phyloP scores from a whole-genome alignment of 1,140 invertebrate species.

The Pinna nobilis region DNA sequence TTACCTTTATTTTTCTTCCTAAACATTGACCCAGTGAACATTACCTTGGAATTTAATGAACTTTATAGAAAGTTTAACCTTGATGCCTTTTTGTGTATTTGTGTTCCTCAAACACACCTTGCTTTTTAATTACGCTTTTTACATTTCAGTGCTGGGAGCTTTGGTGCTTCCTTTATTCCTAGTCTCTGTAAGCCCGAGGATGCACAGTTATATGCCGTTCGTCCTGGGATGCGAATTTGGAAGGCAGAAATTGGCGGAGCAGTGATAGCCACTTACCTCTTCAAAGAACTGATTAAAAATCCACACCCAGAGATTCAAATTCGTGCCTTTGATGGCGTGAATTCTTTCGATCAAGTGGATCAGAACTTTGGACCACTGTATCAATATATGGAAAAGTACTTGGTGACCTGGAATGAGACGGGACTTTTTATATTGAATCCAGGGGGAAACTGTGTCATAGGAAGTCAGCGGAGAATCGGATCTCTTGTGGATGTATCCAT shows the following conservation, averaged over 20 bases:
- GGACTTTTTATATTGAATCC: slow-evolving; percentile 86
- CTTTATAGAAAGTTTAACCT: too few relatives aligned
- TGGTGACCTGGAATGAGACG: slow-evolving; percentile 85
- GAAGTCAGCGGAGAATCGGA: slow-evolving; percentile 73
- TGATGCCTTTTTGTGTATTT: too few relatives aligned
- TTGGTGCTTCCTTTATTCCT: slow-evolving; percentile 72
- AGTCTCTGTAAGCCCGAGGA: slow-evolving; percentile 64
- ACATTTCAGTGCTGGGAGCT: slow-evolving; percentile 68
- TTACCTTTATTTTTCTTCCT: too few relatives aligned
- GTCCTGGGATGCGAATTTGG: slow-evolving; percentile 89
- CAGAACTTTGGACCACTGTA: slow-evolving; percentile 81
- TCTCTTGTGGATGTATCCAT: slow-evolving; percentile 79
- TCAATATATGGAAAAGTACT: slow-evolving; percentile 82
- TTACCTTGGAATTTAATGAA: not conserved
- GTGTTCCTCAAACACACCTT: too few relatives aligned
- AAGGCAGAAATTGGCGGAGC: slow-evolving; percentile 83
- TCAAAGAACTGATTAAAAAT: slow-evolving; percentile 81
- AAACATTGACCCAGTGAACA: too few relatives aligned
- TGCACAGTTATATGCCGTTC: slow-evolving; percentile 81
- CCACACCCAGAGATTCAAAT: slow-evolving; percentile 52
- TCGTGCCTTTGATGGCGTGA: slow-evolving; percentile 26
- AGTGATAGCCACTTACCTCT: slow-evolving; percentile 89
- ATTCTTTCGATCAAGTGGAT: slow-evolving; percentile 25
- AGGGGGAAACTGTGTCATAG: slow-evolving; percentile 75
- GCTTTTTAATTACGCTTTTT: not conserved